Conservation (phyloP, 2,797 vertebrate species). For the Uromys caudimaculatus region DNA sequence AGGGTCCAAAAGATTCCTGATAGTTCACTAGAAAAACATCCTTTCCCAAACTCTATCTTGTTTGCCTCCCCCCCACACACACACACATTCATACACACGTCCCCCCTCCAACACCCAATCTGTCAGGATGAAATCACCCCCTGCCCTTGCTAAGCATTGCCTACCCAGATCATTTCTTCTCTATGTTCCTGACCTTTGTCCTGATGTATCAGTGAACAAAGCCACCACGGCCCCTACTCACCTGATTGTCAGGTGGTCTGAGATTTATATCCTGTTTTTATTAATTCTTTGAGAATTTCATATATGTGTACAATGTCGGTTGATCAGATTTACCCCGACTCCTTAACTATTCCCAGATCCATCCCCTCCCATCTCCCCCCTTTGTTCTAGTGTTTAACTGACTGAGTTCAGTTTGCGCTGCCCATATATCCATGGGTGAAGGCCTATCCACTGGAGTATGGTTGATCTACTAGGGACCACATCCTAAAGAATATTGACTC, state of each 20-base stretch:
- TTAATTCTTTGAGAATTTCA: not conserved
- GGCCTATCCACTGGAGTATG: not conserved
- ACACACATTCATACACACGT: too few species aligned
- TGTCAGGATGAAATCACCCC: not conserved
- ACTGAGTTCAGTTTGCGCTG: not conserved
- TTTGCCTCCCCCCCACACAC: not conserved
- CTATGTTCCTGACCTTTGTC: not conserved
- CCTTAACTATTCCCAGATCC: not conserved
- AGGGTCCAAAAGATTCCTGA: not conserved
- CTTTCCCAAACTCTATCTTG: not conserved
- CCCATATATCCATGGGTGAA: not conserved
- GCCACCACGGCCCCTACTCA: fast-evolving
- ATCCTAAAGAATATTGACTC: not conserved
- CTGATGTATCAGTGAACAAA: too few species aligned
- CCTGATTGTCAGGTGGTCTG: not conserved
- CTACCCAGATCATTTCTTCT: not conserved
- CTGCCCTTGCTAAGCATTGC: fast-evolving
- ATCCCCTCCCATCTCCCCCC: not conserved
- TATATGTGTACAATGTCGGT: not conserved
- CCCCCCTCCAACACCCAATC: fast-evolving
- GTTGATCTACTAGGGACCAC: not conserved
- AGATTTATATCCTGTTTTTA: not conserved
- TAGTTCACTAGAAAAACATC: not conserved
- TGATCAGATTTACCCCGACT: not conserved
- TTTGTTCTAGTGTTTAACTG: not conserved